Conservation (phyloP, 2,888 invertebrate species). For the Rapana venosa region DNA sequence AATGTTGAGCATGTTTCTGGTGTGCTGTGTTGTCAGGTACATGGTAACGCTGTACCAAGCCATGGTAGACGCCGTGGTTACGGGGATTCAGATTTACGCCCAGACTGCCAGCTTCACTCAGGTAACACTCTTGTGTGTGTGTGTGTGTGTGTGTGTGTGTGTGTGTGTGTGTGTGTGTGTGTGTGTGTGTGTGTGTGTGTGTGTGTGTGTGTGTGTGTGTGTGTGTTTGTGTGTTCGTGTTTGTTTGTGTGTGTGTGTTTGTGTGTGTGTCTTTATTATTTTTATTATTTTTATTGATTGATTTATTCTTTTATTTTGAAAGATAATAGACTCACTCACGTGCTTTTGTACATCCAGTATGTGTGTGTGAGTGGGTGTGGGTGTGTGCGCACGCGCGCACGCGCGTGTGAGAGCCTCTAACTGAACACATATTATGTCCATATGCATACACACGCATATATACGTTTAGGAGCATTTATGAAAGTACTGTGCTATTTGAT, state of each 20-base stretch:
- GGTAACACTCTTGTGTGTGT: slow-evolving; percentile 53
- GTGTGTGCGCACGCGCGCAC: no score
- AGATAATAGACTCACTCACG: no score
- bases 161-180: slow-evolving; percentile 28
- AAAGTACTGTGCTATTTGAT: background rate
- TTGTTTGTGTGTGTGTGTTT: background rate
- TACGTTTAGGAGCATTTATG: background rate
- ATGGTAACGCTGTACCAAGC: slow-evolving; percentile 59
- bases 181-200: background rate
- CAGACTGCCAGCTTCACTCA: slow-evolving; percentile 60
- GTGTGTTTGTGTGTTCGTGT: background rate
- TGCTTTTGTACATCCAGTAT: no score
- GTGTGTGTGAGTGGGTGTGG: no score
- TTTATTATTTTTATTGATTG: no score
- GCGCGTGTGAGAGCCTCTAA: no score
- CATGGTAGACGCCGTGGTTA: slow-evolving; percentile 62
- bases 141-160: slow-evolving; percentile 37
- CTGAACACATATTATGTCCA: no score
- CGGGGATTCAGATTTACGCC: slow-evolving; percentile 62
- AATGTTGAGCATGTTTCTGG: background rate
- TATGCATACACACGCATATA: no score
- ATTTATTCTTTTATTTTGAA: no score
- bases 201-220: background rate
- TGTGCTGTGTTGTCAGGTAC: slow-evolving; percentile 52
- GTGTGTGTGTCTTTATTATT: background rate